phyloP scores from a whole-genome alignment of 2,797 vertebrate species.

The Muscicapa striata region DNA sequence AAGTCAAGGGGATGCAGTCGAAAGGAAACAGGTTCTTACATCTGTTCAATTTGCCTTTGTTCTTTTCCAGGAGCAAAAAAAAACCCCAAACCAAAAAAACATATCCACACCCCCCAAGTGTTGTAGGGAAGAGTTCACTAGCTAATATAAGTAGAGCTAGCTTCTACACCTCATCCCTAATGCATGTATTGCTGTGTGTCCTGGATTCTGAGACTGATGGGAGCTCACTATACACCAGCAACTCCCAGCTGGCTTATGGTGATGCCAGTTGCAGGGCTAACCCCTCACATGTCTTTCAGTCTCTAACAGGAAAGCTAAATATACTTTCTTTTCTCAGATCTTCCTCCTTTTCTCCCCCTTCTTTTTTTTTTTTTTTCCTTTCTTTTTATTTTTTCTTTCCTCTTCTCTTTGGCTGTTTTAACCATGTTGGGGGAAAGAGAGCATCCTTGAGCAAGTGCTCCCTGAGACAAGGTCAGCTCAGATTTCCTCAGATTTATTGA shows the following conservation, averaged over 20 bases:
- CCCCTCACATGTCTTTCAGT: neutral
- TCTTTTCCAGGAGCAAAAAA: neutral
- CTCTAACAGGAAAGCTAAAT: neutral
- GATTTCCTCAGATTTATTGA: neutral
- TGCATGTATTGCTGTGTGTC: neutral
- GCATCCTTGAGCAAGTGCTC: neutral
- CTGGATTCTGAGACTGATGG: neutral
- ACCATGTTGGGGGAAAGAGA: neutral
- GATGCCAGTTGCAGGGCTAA: neutral
- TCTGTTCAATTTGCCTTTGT: neutral
- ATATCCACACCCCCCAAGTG: accelerated
- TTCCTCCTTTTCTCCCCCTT: accelerated
- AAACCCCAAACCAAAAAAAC: neutral
- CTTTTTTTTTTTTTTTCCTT: accelerated
- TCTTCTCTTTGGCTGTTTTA: neutral
- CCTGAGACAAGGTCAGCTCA: neutral
- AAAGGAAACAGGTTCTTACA: neutral
- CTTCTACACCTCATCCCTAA: neutral
- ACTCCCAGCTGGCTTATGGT: neutral
- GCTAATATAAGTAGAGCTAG: neutral
- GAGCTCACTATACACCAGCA: neutral
- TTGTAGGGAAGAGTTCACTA: neutral
- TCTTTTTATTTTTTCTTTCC: neutral
- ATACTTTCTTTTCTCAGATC: neutral
- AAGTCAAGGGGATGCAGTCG: neutral